Evolutionary conservation across 2,888 invertebrate species (phyloP).

Genomic region (Norana najaformis): DNA sequence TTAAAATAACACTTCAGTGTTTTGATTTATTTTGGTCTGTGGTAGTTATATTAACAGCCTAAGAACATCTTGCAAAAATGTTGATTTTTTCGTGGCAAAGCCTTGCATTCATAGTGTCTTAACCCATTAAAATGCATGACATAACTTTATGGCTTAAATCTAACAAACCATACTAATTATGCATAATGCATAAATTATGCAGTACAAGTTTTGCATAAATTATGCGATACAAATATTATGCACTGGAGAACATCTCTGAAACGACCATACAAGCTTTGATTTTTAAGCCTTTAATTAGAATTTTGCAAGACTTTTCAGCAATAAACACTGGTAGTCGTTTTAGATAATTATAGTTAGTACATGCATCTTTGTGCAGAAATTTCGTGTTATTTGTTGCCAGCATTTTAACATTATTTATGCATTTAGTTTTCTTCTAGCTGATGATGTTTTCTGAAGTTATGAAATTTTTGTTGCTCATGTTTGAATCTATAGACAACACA

Average conservation of each 20-base stretch:
- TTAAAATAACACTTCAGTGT: not conserved
- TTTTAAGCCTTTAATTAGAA: not conserved
- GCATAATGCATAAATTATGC: not conserved
- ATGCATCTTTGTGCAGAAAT: not conserved
- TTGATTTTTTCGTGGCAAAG: not conserved
- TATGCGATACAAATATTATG: not conserved
- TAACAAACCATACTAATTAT: not conserved
- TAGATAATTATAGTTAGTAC: slow-evolving; percentile 3
- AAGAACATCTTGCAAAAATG: not conserved
- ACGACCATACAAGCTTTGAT: not conserved
- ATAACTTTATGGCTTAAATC: not conserved
- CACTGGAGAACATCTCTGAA: not conserved
- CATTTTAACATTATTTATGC: slow-evolving; percentile 13
- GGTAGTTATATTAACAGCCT: not conserved
- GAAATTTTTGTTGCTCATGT: not conserved
- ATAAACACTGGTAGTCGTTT: not conserved
- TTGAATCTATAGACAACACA: slow-evolving; percentile 5
- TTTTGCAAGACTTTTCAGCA: slow-evolving; percentile 6
- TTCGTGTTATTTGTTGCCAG: slow-evolving; percentile 1
- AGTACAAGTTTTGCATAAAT: slow-evolving; percentile 5
- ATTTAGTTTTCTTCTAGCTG: slow-evolving; percentile 13
- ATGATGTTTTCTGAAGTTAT: not conserved
- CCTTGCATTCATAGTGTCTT: slow-evolving; percentile 1
- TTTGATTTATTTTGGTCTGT: not conserved
- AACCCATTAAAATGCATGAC: not conserved